Base-by-base conservation (phyloP, 1,140 invertebrate genomes). In the Drosophila pandora region DNA sequence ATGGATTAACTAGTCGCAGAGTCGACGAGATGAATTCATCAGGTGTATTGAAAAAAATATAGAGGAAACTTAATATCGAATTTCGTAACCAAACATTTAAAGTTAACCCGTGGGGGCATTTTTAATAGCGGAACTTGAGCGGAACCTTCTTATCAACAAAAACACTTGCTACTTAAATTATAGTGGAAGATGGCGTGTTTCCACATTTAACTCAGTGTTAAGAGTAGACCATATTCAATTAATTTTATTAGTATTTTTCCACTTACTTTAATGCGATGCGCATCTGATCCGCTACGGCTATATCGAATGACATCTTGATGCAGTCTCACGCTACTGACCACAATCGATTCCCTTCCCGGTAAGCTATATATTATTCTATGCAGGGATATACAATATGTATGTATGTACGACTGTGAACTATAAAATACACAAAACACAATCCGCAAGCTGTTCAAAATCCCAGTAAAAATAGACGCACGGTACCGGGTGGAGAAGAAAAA, bases 271-370 rank as follows among this genome's bases (percentile, higher is more conserved):
- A 61, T 30, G 90, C 90, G 53, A 91, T 90, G 25, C 90, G 89
- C 85, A 91, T 91, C 69, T 91, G 90, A 77, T 91, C 90, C 34
- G 82, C 90, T 50, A 90, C 79, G 6, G 90, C 79, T 71, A 91
- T 91, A 88, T 91, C 85, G 52, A 91, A 91, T 65, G 90, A 90
- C 90, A 91, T 91, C 25, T 73, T 90, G 70, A 23, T 65, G 55
- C 45, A 70, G 50, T 78, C 72, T 43, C 53, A 63, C 60, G 64
- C 49, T 58, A 21, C n/a, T 37, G 23, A 50, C 34, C 49, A 10
- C 61, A 73, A 56, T 85, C 25, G 47, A 77, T 77, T 62, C 54
- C 76, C 60, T 73, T 13, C 55, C 67, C 64, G 45, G 21, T 25
- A 48, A n/a, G 9, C 1, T 64, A 32, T 68, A 54, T 48, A 37